Conservation (phyloP, 2,113 vertebrate species). For the Poecilia latipinna region DNA sequence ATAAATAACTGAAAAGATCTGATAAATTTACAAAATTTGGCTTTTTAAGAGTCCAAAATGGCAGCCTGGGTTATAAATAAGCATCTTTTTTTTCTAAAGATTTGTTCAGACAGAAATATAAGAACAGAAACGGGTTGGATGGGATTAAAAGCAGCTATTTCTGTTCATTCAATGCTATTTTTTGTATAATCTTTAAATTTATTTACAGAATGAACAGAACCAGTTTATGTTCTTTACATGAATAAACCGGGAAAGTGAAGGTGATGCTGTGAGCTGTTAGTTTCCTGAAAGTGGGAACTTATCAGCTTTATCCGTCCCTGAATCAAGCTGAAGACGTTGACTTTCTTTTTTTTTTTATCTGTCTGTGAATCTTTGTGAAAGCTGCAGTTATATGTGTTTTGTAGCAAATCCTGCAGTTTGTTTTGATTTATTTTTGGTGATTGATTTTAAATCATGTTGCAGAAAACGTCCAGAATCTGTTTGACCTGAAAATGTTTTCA, state of each 20-base stretch:
- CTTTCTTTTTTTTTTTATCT: conserved; percentile 5
- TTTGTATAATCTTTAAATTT: background rate
- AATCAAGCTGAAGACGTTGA: background rate
- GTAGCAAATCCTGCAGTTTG: conserved; percentile 1
- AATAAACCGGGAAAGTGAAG: background rate
- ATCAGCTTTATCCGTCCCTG: conserved; percentile 39
- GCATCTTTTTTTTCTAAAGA: background rate
- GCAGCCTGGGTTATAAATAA: background rate
- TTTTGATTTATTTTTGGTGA: background rate
- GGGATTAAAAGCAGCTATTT: background rate
- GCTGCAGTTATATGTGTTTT: background rate
- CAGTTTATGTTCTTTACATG: background rate
- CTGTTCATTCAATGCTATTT: background rate
- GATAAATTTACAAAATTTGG: background rate
- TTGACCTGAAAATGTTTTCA: background rate
- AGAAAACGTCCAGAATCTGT: background rate
- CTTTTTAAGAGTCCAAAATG: background rate
- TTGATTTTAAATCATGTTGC: background rate
- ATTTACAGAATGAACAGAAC: background rate
- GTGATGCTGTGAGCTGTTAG: background rate
- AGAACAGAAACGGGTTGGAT: background rate
- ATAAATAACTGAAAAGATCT: background rate
- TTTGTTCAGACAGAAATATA: background rate
- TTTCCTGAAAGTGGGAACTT: background rate
- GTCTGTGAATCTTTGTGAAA: background rate